These are phyloP conservation scores for Piprites chloris DNA, from an alignment of 2,113 vertebrate species.

Conservation along the genomic window DNA sequence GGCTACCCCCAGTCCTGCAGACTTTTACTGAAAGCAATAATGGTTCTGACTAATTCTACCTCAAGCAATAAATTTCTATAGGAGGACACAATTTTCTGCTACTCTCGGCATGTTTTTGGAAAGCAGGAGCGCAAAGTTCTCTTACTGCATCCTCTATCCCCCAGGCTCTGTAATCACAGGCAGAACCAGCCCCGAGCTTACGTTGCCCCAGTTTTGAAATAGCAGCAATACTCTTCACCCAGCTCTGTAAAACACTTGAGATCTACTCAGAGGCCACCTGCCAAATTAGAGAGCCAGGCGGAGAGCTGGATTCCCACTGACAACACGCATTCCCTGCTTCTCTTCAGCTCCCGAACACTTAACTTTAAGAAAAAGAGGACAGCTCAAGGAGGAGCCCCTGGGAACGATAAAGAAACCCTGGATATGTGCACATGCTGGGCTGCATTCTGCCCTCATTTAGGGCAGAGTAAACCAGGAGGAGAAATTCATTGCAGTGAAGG, in stretches of 20 bases:
- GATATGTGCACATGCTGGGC: neutral
- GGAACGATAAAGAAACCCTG: neutral
- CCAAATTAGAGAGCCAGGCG: neutral
- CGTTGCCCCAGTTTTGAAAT: conserved; percentile 1
- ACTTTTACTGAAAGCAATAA: neutral
- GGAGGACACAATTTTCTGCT: neutral
- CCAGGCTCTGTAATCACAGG: neutral
- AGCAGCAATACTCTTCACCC: neutral
- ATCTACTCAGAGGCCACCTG: neutral
- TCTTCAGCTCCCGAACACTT: neutral
- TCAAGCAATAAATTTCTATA: neutral
- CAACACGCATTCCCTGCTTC: neutral
- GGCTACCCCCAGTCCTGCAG: neutral
- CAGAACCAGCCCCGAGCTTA: neutral
- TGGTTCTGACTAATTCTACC: neutral
- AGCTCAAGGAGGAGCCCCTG: neutral
- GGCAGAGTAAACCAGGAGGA: neutral
- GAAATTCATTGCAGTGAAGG: neutral
- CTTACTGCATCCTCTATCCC: neutral
- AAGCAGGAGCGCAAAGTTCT: neutral
- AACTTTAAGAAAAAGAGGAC: neutral
- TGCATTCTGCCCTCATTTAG: neutral
- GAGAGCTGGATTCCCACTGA: neutral
- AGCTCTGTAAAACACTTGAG: neutral
- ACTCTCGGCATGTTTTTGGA: neutral